Evolutionary conservation across 2,888 invertebrate genomes (phyloP), one percentile per base, ranked within the genome.

Genomic region (Perizoma flavofasciatum): DNA sequence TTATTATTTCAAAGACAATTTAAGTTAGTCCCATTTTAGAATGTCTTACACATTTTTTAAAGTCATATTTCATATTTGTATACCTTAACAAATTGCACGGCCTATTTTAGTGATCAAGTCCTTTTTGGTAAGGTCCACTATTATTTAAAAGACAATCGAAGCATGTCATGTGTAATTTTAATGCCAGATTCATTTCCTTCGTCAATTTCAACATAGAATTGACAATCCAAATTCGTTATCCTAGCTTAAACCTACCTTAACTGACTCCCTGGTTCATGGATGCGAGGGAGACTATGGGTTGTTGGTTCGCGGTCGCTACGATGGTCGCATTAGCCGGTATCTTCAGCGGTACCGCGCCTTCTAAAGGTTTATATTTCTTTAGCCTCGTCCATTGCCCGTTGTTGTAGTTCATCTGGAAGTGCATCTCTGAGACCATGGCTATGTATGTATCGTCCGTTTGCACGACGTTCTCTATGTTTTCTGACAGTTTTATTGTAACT

Each of bases 321-420:
- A 92, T 84, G 0, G 90, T 89, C 4, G 92, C 88, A 8, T 62
- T 62, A 0, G 89, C 88, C 0, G 92, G 91, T 0, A 91, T 88
- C 62, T 88, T 90, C 70, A 91, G 85, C 0, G 91, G 90, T 0
- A 91, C 83, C 82, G 89, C 89, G 0, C 91, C 92, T 46, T 95
- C 96, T 69, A 96, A 93, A 59, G 96, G 95, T 60, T 97, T 93
- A 83, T 96, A 96, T 78, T 98, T 98, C 87, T 98, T 97, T 74
- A 98, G 78, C 4, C 91, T 93, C 81, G 98, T 98, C 98, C 98
- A 99, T 82, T 99, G 98, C 86, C 99, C 99, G 55, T 97, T 98
- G 80, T 97, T 97, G 89, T 99, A 99, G 90, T 99, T 99, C 97
- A 99, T 97, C 85, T 99, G 98, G 94, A 99, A 99, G 88, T 98